A percentile compares a stretch with the other conserved stretches of the same genome.
Conservation (phyloP, 2,797 vertebrate species). For the Sebastes itinus region DNA sequence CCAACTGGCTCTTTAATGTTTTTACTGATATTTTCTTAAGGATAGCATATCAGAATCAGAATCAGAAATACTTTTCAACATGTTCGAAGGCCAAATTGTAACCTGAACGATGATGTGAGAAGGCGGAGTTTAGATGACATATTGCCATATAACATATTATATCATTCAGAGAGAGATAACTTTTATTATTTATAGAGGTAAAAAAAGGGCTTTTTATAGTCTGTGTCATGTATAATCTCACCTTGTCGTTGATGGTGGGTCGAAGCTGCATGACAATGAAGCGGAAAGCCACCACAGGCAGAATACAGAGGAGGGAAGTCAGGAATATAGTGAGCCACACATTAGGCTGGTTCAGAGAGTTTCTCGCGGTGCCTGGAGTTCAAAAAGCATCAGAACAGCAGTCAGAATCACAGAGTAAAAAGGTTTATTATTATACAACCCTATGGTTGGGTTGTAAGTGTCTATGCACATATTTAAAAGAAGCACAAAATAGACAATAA, state of each 20-base stretch:
- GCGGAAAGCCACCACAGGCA: slow-evolving; percentile 86
- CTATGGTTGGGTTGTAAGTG: neutral
- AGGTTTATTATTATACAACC: neutral
- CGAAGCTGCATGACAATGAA: slow-evolving; percentile 84
- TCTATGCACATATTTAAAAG: neutral
- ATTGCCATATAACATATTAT: neutral
- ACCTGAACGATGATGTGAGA: neutral
- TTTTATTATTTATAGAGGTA: neutral
- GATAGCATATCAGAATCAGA: neutral
- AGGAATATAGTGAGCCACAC: slow-evolving; percentile 91
- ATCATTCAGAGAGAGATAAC: neutral
- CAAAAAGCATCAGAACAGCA: neutral
- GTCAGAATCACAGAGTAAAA: neutral
- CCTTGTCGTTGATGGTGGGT: slow-evolving; percentile 89
- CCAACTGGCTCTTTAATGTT: neutral
- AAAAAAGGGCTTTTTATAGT: neutral
- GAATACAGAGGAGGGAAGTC: slow-evolving; percentile 84
- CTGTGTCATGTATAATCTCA: slow-evolving; percentile 46
- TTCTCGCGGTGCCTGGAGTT: slow-evolving; percentile 87
- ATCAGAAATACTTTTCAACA: too few relatives aligned
- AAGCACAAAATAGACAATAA: neutral
- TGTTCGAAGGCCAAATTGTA: neutral
- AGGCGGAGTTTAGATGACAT: neutral
- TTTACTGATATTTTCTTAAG: neutral
- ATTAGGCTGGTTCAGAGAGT: slow-evolving; percentile 88